phyloP scores from a whole-genome alignment of 2,797 vertebrate genomes.

The Delichon dasypus region DNA sequence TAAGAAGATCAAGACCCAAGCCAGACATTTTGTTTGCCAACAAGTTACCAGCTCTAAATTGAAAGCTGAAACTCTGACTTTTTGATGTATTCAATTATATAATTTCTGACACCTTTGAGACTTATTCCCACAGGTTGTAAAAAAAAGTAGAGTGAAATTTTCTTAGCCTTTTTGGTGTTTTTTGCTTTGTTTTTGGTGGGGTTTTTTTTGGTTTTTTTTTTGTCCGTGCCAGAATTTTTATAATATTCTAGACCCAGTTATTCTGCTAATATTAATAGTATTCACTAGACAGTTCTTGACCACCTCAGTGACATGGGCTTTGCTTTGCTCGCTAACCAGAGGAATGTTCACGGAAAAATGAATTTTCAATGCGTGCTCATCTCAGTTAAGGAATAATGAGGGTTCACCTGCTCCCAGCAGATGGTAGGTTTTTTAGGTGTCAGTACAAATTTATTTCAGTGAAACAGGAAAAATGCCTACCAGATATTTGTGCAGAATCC shows the following conservation, averaged over 20 bases:
- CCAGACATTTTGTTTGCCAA: neutral
- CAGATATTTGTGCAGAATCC: slow-evolving; percentile 1
- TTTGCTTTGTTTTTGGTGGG: neutral
- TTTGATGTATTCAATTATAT: neutral
- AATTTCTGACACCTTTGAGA: neutral
- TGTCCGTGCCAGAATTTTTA: neutral
- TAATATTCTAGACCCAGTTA: neutral
- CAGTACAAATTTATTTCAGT: slow-evolving; percentile 5
- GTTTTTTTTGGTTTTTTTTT: neutral
- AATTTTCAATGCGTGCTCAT: slow-evolving; percentile 20
- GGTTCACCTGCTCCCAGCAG: neutral
- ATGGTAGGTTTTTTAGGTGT: slow-evolving; percentile 17
- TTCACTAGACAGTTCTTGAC: neutral
- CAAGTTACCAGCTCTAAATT: neutral
- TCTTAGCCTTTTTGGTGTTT: neutral
- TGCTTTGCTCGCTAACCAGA: neutral
- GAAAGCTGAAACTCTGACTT: neutral
- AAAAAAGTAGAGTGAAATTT: neutral
- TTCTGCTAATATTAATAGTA: neutral
- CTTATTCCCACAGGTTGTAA: neutral
- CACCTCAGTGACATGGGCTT: neutral
- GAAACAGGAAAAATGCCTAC: slow-evolving; percentile 4
- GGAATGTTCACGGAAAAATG: neutral
- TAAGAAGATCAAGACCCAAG: neutral
- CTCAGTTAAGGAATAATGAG: neutral